Evolutionary conservation across 2,888 invertebrate genomes (phyloP).

Genomic region (Rotaria magnacalcarata): DNA sequence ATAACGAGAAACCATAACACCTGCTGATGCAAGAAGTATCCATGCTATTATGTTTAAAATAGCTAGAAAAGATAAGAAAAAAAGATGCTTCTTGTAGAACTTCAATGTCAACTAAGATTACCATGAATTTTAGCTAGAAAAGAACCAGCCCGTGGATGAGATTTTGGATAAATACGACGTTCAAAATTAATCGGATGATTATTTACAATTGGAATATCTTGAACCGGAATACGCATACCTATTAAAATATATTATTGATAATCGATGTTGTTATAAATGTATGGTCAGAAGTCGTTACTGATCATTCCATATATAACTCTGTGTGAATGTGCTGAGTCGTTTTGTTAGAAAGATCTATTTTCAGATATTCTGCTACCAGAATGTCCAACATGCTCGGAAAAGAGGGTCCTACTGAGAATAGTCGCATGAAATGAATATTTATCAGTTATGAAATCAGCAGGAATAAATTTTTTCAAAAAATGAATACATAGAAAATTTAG

Average conservation of each 20-base stretch:
- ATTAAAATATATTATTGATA: neutral
- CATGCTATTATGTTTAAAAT: slow-evolving; percentile 46
- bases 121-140: slow-evolving; percentile 25
- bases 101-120: neutral
- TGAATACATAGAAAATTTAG: too few species aligned
- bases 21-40: slow-evolving; percentile 45
- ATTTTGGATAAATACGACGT: slow-evolving; percentile 23
- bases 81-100: neutral
- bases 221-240: neutral
- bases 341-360: too few species aligned
- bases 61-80: slow-evolving; percentile 4
- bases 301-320: too few species aligned
- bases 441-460: too few species aligned
- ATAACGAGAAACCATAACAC: slow-evolving; percentile 43
- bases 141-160: neutral
- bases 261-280: too few species aligned
- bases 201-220: slow-evolving; percentile 8
- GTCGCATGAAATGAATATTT: too few species aligned
- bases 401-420: too few species aligned
- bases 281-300: too few species aligned
- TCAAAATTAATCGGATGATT: slow-evolving; percentile 22
- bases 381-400: too few species aligned
- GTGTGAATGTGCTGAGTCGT: too few species aligned
- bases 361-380: too few species aligned
- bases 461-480: too few species aligned